These are phyloP conservation scores for Drosophila austrosaltans DNA, from an alignment of 2,888 invertebrate genomes.

Conservation along the genomic window DNA sequence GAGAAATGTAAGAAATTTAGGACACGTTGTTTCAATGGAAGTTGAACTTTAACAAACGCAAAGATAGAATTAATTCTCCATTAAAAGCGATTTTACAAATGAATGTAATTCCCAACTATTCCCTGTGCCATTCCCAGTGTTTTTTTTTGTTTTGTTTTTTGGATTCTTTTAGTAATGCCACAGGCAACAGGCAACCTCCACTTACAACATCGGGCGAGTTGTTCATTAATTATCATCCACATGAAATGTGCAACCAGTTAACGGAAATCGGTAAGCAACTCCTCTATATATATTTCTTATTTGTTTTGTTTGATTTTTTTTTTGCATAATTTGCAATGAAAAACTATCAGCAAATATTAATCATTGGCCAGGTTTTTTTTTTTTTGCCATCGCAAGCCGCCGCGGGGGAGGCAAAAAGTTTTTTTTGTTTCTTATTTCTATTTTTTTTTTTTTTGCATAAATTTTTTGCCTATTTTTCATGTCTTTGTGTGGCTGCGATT, in stretches of 20 bases:
- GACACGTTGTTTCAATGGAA: too few relatives aligned
- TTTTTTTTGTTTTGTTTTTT: not conserved
- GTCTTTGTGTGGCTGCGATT: conserved; percentile 38
- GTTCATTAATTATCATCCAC: conserved; percentile 55
- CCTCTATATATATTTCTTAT: not conserved
- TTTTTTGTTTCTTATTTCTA: conserved; percentile 7
- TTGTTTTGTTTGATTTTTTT: conserved; percentile 29
- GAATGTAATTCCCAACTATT: too few relatives aligned
- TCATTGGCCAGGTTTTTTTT: conserved; percentile 36
- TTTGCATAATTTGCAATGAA: conserved; percentile 49
- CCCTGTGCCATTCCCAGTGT: too few relatives aligned
- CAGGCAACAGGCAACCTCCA: conserved; percentile 3
- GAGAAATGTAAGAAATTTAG: too few relatives aligned
- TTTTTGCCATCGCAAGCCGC: conserved; percentile 16
- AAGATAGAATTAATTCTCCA: too few relatives aligned
- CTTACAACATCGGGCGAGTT: conserved; percentile 39
- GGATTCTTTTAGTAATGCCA: not conserved
- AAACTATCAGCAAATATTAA: conserved; percentile 55
- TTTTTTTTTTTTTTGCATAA: conserved; percentile 27
- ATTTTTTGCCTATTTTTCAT: conserved; percentile 20
- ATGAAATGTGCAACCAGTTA: conserved; percentile 35
- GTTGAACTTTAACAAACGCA: too few relatives aligned
- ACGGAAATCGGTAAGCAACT: conserved; percentile 40
- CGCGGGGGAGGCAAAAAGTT: conserved; percentile 25
- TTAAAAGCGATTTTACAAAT: too few relatives aligned